Base-by-base conservation (phyloP, 2,113 vertebrate genomes). In the Lycaon pictus region DNA sequence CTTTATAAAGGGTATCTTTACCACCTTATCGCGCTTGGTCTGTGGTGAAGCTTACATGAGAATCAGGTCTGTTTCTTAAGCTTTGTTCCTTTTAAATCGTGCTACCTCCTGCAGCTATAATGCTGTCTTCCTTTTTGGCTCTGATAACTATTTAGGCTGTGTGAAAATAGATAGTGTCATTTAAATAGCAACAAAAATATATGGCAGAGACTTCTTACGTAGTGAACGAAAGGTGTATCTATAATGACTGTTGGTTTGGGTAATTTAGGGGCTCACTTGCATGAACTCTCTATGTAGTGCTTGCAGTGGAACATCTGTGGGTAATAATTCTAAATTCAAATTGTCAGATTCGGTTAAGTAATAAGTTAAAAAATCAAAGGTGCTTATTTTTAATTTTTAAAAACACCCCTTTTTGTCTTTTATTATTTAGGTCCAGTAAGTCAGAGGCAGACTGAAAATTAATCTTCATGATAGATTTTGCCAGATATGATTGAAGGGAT, bases 361-460 rank as follows among this genome's bases (percentile, higher is more conserved):
- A 9, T 60, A 86, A 32, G 4, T 67, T 69, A 82, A 86, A 88
- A 79, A 65, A 71, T 88, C 11, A 13, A 65, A 76, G n/a, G 5
- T 71, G 11, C 74, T 91, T 76, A 58, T 88, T 62, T 93, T 69
- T 88, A 53, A 95, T 69, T 90, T 93, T 93, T 62, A 2, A 93
- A 87, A 71, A 53, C 22, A 80, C 27, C 13, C 65, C 11, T n/a
- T 55, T 63, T 90, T 35, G 7, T 74, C 27, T 74, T 93, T 15
- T 90, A 1, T 87, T 93, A 56, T 69, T 96, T 94, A 74, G n/a
- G 25, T 72, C 35, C 83, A 76, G n/a, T 62, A 63, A 71, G 25
- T 67, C 53, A 86, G 48, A 60, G 37, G 4, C n/a, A 80, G 79
- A 51, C 63, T 53, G 32, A 87, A 79, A 96, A 96, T 32, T 88